Percentiles rank a stretch among this genome's conserved stretches.
These are phyloP conservation scores for Drosophila cardini DNA, from an alignment of 1,140 invertebrate species.

Conservation along the genomic window DNA sequence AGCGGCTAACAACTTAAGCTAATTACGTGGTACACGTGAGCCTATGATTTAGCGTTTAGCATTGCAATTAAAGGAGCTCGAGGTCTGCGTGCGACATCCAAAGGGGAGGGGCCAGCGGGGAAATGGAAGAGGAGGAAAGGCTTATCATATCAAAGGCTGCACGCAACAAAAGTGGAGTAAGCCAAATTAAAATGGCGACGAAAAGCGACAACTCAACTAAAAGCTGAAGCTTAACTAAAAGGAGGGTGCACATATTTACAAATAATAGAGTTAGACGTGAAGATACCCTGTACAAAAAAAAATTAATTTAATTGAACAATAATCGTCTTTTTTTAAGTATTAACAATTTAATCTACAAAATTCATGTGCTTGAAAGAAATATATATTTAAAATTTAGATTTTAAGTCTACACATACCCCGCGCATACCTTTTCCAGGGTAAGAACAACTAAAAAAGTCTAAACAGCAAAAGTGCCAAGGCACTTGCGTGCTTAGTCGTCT, in stretches of 20 bases:
- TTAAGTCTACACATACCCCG: neutral
- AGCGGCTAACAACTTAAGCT: conserved; percentile 78
- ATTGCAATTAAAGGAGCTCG: conserved; percentile 70
- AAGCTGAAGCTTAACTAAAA: conserved; percentile 18
- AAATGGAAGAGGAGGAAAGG: conserved; percentile 17
- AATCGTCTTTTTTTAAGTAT: too few species aligned
- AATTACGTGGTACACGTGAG: conserved; percentile 79
- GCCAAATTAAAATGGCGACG: conserved; percentile 61
- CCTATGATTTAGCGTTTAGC: conserved; percentile 81
- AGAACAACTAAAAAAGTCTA: conserved; percentile 20
- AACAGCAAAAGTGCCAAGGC: conserved; percentile 22
- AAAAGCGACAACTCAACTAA: conserved; percentile 64
- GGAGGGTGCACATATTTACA: too few species aligned
- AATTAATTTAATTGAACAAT: too few species aligned
- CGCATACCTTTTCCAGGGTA: neutral
- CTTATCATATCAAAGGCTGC: conserved; percentile 75
- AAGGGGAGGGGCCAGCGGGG: neutral
- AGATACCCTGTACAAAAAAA: conserved; percentile 12
- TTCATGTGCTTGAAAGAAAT: too few species aligned
- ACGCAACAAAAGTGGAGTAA: conserved; percentile 67
- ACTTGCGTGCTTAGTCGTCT: conserved; percentile 34
- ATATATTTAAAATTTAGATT: too few species aligned
- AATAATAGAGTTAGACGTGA: neutral
- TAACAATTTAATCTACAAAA: too few species aligned
- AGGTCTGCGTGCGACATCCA: conserved; percentile 22